Base-by-base conservation (phyloP, 2,113 vertebrate genomes). In the Urocolius indicus region DNA sequence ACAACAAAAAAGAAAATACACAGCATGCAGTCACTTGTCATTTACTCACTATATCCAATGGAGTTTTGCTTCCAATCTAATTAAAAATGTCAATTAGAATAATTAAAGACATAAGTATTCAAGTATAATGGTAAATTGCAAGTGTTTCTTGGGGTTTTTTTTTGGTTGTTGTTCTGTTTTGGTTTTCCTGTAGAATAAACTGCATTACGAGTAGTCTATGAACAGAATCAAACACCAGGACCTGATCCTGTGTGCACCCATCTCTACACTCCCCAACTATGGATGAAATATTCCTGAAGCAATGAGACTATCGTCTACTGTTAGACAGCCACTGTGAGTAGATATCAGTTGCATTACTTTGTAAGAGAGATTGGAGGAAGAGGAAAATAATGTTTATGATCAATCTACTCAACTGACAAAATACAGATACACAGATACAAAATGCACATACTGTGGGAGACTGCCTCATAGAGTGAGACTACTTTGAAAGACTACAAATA, bases 51-150 rank as follows among this genome's bases (percentile, higher is more conserved):
- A 92, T 91, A 84, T 96, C 87, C 93, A 95, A 87, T 79, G 92
- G 94, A 90, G 89, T 95, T 97, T 98, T 97, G 94, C 89, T 97
- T 96, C 95, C 82, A 85, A 97, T 97, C 88, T 97, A 92, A 93
- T 96, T 84, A 92, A 97, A 97, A 97, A 96, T 34, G 84, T 91
- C 83, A 95, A 80, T 93, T 63, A 95, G 80, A 83, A 93, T 58
- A 95, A 89, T 36, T 69, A 74, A 72, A 94, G 62, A 75, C 62
- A 79, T 66, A 85, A 94, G 66, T 29, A 65, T 41, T 84, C 62
- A 81, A 83, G 27, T 63, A 48, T 52, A 51, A 84, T 17, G 49
- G 51, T 26, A 91, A 13, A 84, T 29, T 76, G 58, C 51, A 90
- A 38, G 49, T 16, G 32, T 41, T 88, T 81, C 32, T 78, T 43